Evolutionary conservation across 1,140 invertebrate genomes (phyloP).

Genomic region (Lepidostoma basale): DNA sequence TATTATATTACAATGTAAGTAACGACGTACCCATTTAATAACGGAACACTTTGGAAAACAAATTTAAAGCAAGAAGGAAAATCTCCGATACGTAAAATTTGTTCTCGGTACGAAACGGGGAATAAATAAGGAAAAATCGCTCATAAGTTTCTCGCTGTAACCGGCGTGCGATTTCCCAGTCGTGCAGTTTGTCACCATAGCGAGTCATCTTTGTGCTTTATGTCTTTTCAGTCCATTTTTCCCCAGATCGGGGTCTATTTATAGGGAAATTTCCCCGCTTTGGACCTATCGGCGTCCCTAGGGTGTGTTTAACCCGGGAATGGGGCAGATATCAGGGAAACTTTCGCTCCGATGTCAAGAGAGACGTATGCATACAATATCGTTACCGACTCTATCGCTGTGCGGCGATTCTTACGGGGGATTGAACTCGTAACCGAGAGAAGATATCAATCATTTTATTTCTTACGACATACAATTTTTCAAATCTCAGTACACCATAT

Average conservation of each 20-base stretch:
- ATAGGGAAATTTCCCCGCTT: conserved; percentile 16
- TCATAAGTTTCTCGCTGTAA: not conserved
- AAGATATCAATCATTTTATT: not conserved
- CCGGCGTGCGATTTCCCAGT: conserved; percentile 11
- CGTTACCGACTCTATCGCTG: not conserved
- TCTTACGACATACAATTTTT: not conserved
- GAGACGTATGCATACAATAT: conserved; percentile 4
- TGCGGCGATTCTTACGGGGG: not conserved
- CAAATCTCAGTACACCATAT: not conserved
- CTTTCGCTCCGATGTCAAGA: not conserved
- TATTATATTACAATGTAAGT: no score
- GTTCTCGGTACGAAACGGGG: not conserved
- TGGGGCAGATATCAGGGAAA: conserved; percentile 5
- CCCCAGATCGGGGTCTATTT: conserved; percentile 1
- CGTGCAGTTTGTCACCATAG: conserved; percentile 24
- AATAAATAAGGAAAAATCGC: conserved; percentile 23
- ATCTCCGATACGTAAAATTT: not conserved
- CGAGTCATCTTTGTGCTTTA: conserved; percentile 15
- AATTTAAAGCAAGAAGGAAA: not conserved
- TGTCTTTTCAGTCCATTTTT: conserved; percentile 30
- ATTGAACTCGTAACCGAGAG: not conserved
- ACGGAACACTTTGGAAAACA: no score
- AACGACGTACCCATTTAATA: no score
- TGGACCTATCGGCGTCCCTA: conserved; percentile 9
- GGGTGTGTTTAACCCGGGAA: conserved; percentile 16